phyloP scores from a whole-genome alignment of 2,888 invertebrate genomes.

The Drosophila mettleri region DNA sequence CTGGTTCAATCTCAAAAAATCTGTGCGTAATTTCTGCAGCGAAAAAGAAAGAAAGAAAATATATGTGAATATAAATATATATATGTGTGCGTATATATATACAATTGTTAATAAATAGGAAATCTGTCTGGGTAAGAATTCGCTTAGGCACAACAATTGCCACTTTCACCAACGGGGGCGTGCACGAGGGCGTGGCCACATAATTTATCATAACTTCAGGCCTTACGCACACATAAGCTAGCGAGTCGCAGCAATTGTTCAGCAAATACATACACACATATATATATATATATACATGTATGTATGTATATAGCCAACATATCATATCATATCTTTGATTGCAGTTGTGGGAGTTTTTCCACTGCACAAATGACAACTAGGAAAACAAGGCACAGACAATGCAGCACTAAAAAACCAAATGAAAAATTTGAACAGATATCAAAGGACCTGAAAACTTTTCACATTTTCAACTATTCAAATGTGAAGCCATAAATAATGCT shows the following conservation, averaged over 20 bases:
- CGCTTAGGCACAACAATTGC: slow-evolving; percentile 68
- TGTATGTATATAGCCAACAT: background rate
- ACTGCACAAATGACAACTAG: slow-evolving; percentile 44
- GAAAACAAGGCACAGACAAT: slow-evolving; percentile 32
- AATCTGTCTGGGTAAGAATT: slow-evolving; percentile 69
- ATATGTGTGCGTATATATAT: background rate
- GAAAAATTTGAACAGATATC: background rate
- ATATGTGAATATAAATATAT: background rate
- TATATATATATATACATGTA: background rate
- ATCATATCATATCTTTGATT: slow-evolving; percentile 29
- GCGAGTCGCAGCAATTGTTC: slow-evolving; percentile 29
- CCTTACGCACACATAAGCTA: slow-evolving; percentile 40
- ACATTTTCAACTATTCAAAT: slow-evolving; percentile 7
- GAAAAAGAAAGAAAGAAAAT: slow-evolving; percentile 33
- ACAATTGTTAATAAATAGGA: slow-evolving; percentile 61
- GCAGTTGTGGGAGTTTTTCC: slow-evolving; percentile 55
- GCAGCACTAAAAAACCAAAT: background rate
- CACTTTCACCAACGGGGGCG: slow-evolving; percentile 65
- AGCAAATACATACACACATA: slow-evolving; percentile 46
- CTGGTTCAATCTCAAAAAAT: background rate
- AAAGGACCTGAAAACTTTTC: slow-evolving; percentile 36
- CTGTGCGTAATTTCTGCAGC: slow-evolving; percentile 47
- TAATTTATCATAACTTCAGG: slow-evolving; percentile 74
- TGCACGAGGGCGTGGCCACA: slow-evolving; percentile 40
- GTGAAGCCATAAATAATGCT: slow-evolving; percentile 14